A percentile compares a stretch with the other conserved stretches of the same genome.
Evolutionary conservation across 64 coral and sea anemone species (phyloP).

Genomic region (Montipora sp.): DNA sequence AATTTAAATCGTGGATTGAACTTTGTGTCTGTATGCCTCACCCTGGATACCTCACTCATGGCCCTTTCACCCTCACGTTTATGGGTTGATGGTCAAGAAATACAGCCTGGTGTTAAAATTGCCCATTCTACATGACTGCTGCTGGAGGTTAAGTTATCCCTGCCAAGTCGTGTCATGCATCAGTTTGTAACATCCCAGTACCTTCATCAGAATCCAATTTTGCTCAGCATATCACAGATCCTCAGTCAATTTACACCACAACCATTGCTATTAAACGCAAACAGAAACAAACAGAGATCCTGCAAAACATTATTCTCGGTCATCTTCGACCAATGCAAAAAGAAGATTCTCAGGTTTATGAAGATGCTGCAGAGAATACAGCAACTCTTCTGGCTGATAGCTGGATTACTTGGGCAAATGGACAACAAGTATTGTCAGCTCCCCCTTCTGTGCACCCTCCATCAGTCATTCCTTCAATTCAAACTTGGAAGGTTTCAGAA

Average conservation of each 20-base stretch:
- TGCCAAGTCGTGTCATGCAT: too few species aligned
- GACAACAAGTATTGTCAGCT: neutral
- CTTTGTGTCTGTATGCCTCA: conserved; percentile 42
- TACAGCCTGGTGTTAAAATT: neutral
- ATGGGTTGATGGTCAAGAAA: conserved; percentile 17
- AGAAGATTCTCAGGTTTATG: neutral
- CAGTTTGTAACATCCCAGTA: neutral
- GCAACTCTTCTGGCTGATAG: neutral
- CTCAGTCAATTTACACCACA: neutral
- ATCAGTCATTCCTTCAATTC: neutral
- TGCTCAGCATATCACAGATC: neutral
- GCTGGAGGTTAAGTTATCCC: neutral
- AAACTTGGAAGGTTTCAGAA: conserved; percentile 5
- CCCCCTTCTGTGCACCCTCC: neutral
- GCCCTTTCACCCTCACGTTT: neutral
- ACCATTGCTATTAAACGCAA: conserved; percentile 9
- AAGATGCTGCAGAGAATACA: conserved; percentile 15
- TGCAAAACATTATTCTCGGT: conserved; percentile 4
- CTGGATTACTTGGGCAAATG: conserved; percentile 2
- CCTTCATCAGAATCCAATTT: neutral
- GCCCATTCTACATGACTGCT: conserved; percentile 9
- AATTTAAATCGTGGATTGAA: conserved; percentile 27
- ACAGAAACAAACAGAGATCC: neutral
- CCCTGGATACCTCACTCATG: conserved; percentile 30
- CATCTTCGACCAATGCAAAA: neutral